These are phyloP conservation scores for Rhyacophila evoluta DNA, from an alignment of 2,888 invertebrate species.

Conservation along the genomic window DNA sequence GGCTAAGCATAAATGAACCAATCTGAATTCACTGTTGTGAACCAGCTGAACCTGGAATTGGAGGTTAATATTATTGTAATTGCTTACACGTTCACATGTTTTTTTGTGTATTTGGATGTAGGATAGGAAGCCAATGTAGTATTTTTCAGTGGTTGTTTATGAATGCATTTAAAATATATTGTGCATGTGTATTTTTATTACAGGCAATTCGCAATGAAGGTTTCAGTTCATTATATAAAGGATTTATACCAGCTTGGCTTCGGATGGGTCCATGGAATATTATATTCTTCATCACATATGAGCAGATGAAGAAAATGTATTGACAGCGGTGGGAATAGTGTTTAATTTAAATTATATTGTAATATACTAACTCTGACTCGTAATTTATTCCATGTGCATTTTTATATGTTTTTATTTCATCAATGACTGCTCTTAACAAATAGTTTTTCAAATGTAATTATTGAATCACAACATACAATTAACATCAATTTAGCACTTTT, in stretches of 20 bases:
- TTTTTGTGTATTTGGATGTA: too few relatives aligned
- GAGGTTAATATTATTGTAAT: too few relatives aligned
- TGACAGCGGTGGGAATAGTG: conserved; percentile 56
- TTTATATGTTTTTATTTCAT: neutral
- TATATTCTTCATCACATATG: conserved; percentile 94
- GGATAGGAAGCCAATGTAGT: too few relatives aligned
- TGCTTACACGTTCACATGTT: too few relatives aligned
- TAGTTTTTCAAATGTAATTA: neutral
- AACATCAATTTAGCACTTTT: too few relatives aligned
- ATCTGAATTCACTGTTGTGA: too few relatives aligned
- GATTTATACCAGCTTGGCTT: conserved; percentile 95
- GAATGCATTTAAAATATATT: too few relatives aligned
- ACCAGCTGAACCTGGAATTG: too few relatives aligned
- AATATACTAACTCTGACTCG: neutral
- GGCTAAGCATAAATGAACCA: too few relatives aligned
- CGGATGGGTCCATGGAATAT: conserved; percentile 98
- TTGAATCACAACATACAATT: too few relatives aligned
- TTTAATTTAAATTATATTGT: neutral
- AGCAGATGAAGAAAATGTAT: conserved; percentile 85
- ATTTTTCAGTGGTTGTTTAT: too few relatives aligned
- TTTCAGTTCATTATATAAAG: conserved; percentile 89
- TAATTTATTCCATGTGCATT: conserved; percentile 23
- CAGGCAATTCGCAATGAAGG: conserved; percentile 92
- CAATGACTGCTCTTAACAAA: neutral
- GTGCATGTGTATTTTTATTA: conserved; percentile 58